These are phyloP conservation scores for Petrolisthes manimaculis DNA, from an alignment of 2,888 invertebrate species.

Conservation along the genomic window DNA sequence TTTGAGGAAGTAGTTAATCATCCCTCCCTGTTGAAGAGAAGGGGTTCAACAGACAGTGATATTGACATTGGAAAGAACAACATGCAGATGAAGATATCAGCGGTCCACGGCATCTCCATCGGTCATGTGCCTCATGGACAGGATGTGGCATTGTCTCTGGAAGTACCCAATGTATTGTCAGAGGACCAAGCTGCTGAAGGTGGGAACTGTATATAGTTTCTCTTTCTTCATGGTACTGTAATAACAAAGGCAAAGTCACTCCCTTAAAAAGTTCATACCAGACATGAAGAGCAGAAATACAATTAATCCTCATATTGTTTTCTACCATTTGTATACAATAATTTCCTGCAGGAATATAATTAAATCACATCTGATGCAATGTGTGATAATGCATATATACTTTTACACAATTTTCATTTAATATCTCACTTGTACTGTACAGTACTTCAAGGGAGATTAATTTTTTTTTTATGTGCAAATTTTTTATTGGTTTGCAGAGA, in stretches of 20 bases:
- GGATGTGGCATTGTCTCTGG: slow-evolving; percentile 47
- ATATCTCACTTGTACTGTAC: neutral
- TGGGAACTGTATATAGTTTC: neutral
- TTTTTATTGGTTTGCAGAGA: neutral
- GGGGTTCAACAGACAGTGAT: slow-evolving; percentile 40
- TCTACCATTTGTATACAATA: too few species aligned
- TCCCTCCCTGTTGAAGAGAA: neutral
- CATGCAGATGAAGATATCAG: slow-evolving; percentile 40
- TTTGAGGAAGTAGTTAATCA: neutral
- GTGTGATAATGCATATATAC: too few species aligned
- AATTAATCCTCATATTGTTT: too few species aligned
- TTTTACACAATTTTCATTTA: too few species aligned
- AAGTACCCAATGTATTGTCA: slow-evolving; percentile 31
- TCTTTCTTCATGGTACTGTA: neutral
- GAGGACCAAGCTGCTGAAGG: slow-evolving; percentile 22
- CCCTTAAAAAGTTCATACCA: neutral
- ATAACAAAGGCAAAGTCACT: neutral
- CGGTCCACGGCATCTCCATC: slow-evolving; percentile 49
- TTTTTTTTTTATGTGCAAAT: neutral
- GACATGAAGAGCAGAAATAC: too few species aligned
- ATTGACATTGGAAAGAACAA: slow-evolving; percentile 51
- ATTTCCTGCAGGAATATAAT: too few species aligned
- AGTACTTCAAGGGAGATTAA: neutral
- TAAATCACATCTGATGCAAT: too few species aligned
- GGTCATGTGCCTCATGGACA: slow-evolving; percentile 52